Base-by-base conservation (phyloP, 2,113 vertebrate genomes). In the Myrmophylax atrothorax region DNA sequence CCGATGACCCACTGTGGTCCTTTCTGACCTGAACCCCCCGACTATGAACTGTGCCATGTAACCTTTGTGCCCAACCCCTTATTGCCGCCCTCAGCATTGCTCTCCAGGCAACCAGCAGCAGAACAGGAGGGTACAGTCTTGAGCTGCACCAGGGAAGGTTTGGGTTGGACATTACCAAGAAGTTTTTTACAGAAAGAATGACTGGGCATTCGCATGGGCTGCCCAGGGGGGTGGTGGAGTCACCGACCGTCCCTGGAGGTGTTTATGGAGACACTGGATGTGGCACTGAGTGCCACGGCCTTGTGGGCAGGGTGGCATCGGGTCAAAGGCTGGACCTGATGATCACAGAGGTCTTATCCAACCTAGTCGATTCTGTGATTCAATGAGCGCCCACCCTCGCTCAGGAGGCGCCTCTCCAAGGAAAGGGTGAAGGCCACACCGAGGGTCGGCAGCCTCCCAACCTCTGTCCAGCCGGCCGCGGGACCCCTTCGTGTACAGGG, bases 361-460 rank as follows among this genome's bases (percentile, higher is more conserved):
- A 22, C 33, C 20, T 12, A 13, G 20, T 13, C 23, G 12, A n/a
- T 58, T 58, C 33, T 14, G 13, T 33, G 31, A n/a, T n/a, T 1
- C 33, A 33, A 3, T 1, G 18, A 53, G n/a, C 0, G 14, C 58
- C 25, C 23, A 9, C 1, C 7, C 25, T 2, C 0, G 8, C 35
- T 49, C 19, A 7, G 24, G 8, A 29, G 10, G 22, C 8, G 3
- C 23, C 3, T 18, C 37, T 25, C 50, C 3, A 38, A 40, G 1
- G 28, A 18, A 33, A 5, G 6, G 1, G 8, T 15, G 4, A 7
- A 46, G 35, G 37, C 4, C 4, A 3, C 18, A 14, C 14, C 0
- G 19, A 20, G 3, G 6, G 18, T 2, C 22, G 8, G 14, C 3
- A 19, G 33, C 5, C 3, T 20, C 15, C 15, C 4, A 0, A 0